phyloP scores from a whole-genome alignment of 2,113 vertebrate genomes.

The Sturnira hondurensis region DNA sequence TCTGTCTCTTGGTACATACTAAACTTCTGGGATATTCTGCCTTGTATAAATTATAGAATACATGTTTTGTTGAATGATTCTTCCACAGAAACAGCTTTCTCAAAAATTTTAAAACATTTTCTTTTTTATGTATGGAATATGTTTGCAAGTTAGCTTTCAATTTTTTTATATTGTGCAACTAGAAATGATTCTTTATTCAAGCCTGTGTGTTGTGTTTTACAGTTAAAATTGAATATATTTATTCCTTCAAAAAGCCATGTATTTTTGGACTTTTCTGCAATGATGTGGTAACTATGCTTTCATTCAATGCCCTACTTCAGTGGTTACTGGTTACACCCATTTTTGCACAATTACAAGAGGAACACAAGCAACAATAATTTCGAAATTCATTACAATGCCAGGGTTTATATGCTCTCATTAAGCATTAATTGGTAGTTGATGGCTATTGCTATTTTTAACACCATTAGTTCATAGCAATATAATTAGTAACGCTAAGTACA shows the following conservation, averaged over 20 bases:
- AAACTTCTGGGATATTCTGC: not conserved
- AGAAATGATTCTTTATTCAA: not conserved
- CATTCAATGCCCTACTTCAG: conserved; percentile 66
- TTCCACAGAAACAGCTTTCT: not conserved
- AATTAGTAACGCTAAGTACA: conserved; percentile 91
- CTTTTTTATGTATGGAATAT: not conserved
- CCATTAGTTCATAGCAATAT: conserved; percentile 89
- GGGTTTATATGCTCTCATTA: conserved; percentile 87
- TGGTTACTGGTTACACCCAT: conserved; percentile 67
- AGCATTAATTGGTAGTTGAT: conserved; percentile 91
- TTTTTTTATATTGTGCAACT: not conserved
- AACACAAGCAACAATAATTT: conserved; percentile 83
- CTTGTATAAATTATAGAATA: not conserved
- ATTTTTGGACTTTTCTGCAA: conserved; percentile 45
- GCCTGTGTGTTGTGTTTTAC: not conserved
- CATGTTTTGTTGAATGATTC: not conserved
- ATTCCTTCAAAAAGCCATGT: not conserved
- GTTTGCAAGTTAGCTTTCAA: not conserved
- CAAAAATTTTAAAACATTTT: not conserved
- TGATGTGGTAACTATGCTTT: conserved; percentile 53
- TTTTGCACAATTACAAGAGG: conserved; percentile 79
- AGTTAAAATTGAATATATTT: not conserved
- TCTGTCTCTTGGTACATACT: not conserved
- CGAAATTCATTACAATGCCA: conserved; percentile 88
- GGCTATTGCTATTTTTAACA: conserved; percentile 90